Evolutionary conservation across 1,140 invertebrate species (phyloP).

Genomic region (Cecropterus lyciades): DNA sequence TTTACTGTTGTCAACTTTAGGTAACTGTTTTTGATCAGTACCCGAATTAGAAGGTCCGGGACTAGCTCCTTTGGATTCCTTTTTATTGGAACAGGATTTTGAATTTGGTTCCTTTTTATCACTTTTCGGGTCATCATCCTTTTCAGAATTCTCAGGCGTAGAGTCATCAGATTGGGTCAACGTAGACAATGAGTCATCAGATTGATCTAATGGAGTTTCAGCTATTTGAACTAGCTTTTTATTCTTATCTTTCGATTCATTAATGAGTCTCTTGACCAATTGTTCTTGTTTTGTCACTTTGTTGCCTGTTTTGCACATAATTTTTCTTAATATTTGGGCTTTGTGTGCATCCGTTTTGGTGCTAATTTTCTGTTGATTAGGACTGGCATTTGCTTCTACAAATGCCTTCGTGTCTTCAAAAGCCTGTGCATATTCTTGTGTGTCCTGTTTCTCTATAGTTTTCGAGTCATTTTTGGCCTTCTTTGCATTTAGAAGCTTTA

Average conservation of each 20-base stretch:
- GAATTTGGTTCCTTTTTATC: neutral
- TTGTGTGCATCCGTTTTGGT: slow-evolving; percentile 25
- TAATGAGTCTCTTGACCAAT: slow-evolving; percentile 19
- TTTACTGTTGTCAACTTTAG: no score
- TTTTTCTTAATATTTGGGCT: slow-evolving; percentile 20
- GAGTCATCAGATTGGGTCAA: slow-evolving; percentile 7
- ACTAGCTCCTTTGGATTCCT: neutral
- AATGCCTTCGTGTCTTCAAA: slow-evolving; percentile 45
- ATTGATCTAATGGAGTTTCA: neutral
- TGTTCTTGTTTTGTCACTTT: slow-evolving; percentile 25
- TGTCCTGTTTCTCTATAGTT: neutral
- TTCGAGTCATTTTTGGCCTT: slow-evolving; percentile 9
- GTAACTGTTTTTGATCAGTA: no score
- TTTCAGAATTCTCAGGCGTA: slow-evolving; percentile 35
- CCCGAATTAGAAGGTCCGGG: no score
- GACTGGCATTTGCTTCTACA: slow-evolving; percentile 41
- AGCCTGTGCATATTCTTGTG: slow-evolving; percentile 33
- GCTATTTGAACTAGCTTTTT: neutral
- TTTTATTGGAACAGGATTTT: neutral
- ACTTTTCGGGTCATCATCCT: slow-evolving; percentile 18
- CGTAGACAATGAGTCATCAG: slow-evolving; percentile 14
- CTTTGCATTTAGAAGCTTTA: slow-evolving; percentile 35
- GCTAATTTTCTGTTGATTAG: slow-evolving; percentile 18
- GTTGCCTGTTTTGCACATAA: slow-evolving; percentile 26
- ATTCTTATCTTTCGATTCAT: slow-evolving; percentile 9